phyloP scores from a whole-genome alignment of 2,113 vertebrate genomes.

The Myanophis thanlyinensis region DNA sequence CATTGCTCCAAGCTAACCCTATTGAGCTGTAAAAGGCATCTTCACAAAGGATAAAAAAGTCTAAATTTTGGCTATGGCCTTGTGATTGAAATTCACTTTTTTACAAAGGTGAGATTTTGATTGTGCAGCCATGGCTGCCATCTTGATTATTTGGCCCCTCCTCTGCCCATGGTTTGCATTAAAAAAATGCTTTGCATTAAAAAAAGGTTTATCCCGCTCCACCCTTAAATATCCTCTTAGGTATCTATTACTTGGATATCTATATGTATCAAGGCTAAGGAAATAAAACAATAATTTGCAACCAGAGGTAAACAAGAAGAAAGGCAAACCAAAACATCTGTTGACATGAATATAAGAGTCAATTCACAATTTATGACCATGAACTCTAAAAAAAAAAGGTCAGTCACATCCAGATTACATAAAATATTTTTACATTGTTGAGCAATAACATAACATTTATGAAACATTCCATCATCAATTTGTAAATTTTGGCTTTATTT shows the following conservation, averaged over 20 bases:
- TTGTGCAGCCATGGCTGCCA: neutral
- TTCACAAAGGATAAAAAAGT: neutral
- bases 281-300: slow-evolving; percentile 26
- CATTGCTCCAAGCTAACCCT: slow-evolving; percentile 35
- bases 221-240: neutral
- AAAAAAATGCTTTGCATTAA: neutral
- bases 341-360: neutral
- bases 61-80: neutral
- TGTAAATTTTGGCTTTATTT: slow-evolving; percentile 49
- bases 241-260: slow-evolving; percentile 10
- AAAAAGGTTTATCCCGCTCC: neutral
- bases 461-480: slow-evolving; percentile 40
- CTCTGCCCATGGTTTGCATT: neutral
- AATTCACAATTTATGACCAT: slow-evolving; percentile 15
- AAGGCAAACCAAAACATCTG: fast-evolving
- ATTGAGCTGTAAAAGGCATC: neutral
- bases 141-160: neutral
- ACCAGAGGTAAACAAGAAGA: slow-evolving; percentile 6
- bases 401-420: slow-evolving; percentile 18
- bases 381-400: neutral
- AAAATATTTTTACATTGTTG: neutral
- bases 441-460: slow-evolving; percentile 17
- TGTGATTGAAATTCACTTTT: neutral
- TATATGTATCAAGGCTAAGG: slow-evolving; percentile 26
- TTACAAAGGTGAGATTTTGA: neutral